phyloP scores from a whole-genome alignment of 2,797 vertebrate species.

The Oreochromis mossambicus region DNA sequence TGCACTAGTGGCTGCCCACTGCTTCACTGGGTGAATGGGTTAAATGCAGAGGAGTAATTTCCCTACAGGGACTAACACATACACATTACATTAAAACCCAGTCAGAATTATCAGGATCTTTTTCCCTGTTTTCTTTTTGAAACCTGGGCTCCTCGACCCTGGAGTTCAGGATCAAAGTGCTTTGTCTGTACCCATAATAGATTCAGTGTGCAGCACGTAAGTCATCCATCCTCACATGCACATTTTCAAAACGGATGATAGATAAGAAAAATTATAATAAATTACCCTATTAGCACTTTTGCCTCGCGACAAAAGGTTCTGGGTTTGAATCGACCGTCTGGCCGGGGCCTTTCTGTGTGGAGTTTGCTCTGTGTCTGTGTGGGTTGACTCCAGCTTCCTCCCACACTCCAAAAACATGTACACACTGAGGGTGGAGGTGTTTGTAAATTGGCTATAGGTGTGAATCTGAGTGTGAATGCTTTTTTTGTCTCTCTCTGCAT shows the following conservation, averaged over 20 bases:
- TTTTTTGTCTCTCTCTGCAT: neutral
- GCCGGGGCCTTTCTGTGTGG: neutral
- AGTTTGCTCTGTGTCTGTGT: neutral
- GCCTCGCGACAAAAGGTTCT: neutral
- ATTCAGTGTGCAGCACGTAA: neutral
- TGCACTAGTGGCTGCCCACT: no score
- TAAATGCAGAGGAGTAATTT: no score
- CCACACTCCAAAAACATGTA: neutral
- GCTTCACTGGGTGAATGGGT: no score
- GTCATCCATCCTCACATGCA: neutral
- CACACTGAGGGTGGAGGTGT: neutral
- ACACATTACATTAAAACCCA: neutral
- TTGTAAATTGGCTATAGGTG: neutral
- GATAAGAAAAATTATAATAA: neutral
- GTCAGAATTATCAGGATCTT: neutral
- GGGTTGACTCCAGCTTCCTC: neutral
- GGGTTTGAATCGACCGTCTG: neutral
- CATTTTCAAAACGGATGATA: neutral
- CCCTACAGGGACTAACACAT: no score
- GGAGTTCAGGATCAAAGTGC: neutral
- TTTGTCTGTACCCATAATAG: neutral
- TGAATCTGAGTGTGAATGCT: neutral
- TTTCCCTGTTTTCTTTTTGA: neutral
- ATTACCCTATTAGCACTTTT: neutral
- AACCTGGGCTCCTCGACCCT: neutral